These are phyloP conservation scores for Microvelia longipes DNA, from an alignment of 1,140 invertebrate genomes.

Conservation along the genomic window DNA sequence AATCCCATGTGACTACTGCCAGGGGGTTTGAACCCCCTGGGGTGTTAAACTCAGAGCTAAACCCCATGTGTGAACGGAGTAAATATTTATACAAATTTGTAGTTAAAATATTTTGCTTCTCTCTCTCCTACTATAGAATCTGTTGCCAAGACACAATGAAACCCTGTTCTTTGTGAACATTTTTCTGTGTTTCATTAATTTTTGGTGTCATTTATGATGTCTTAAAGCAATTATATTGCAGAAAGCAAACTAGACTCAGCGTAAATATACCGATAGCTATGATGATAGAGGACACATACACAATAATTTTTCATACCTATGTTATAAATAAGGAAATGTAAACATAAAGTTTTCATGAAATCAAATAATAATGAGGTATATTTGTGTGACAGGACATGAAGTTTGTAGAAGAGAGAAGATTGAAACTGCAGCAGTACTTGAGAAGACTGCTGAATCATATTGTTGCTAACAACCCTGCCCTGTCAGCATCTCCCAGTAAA, in stretches of 20 bases:
- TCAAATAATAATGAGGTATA: neutral
- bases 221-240: neutral
- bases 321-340: neutral
- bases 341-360: neutral
- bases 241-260: neutral
- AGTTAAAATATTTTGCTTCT: too few relatives aligned
- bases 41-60: too few relatives aligned
- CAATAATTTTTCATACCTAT: neutral
- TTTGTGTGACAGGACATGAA: slow-evolving; percentile 20
- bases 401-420: slow-evolving; percentile 25
- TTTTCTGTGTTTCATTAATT: too few relatives aligned
- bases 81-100: too few relatives aligned
- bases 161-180: too few relatives aligned
- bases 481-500: slow-evolving; percentile 20
- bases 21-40: too few relatives aligned
- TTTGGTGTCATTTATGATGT: too few relatives aligned
- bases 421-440: slow-evolving; percentile 24
- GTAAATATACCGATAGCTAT: neutral
- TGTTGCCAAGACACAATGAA: too few relatives aligned
- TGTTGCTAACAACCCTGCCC: slow-evolving; percentile 15
- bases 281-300: neutral
- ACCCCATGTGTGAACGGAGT: too few relatives aligned
- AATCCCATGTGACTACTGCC: too few relatives aligned
- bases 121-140: too few relatives aligned
- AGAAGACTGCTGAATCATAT: slow-evolving; percentile 22